Conservation (phyloP, 2,113 vertebrate genomes). For the Psilopogon haemacephalus region DNA sequence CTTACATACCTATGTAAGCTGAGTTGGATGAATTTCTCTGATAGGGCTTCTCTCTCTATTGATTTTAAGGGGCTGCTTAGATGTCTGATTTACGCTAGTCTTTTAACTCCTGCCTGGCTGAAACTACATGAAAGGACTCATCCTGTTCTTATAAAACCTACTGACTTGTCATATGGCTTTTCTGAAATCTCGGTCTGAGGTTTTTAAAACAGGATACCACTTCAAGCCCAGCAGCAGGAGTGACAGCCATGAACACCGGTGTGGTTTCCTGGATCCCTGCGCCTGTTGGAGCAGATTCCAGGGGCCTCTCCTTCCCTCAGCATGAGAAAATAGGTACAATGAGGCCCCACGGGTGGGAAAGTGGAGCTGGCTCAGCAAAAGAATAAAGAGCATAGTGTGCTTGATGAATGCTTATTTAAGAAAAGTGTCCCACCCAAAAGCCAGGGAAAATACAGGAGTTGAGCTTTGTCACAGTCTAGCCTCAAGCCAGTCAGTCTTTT, state of each 20-base stretch:
- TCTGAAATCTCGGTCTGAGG: not conserved
- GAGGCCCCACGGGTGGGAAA: not conserved
- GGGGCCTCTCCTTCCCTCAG: slow-evolving; percentile 13
- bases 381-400: slow-evolving; percentile 39
- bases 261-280: not conserved
- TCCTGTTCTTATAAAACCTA: not conserved
- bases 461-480: slow-evolving; percentile 31
- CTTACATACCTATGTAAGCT: not conserved
- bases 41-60: not conserved
- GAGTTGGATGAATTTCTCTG: not conserved
- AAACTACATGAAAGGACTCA: not conserved
- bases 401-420: not conserved
- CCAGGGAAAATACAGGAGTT: not conserved
- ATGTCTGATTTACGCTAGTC: not conserved
- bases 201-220: not conserved
- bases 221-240: not conserved
- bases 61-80: not conserved
- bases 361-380: not conserved
- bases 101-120: not conserved
- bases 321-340: slow-evolving; percentile 6
- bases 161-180: not conserved
- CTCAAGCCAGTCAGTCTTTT: slow-evolving; percentile 18
- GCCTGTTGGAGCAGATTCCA: slow-evolving; percentile 22
- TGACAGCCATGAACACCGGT: accelerated
- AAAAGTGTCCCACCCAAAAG: slow-evolving; percentile 9